Conservation (phyloP, 1,140 invertebrate species). For the Drosophila cardini region DNA sequence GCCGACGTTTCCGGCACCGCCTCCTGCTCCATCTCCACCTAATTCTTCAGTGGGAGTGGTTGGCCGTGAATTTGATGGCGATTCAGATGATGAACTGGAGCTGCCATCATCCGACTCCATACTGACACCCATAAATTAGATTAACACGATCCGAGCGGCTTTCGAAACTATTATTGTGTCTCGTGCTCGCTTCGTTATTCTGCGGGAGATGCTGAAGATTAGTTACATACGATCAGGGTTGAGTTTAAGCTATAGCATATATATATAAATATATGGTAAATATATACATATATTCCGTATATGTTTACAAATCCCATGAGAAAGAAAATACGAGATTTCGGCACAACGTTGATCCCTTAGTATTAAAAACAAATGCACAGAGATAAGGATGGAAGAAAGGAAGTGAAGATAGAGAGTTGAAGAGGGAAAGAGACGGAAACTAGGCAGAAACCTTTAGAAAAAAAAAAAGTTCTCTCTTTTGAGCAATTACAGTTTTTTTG, state of each 20-base stretch:
- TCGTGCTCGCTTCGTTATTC: constrained; percentile 35
- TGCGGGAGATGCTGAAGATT: constrained; percentile 58
- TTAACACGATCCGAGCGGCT: not conserved
- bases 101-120: constrained; percentile 78
- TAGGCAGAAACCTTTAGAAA: not conserved
- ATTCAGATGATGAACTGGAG: constrained; percentile 67
- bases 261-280: no score
- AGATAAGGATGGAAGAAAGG: not conserved
- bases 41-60: constrained; percentile 36
- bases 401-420: constrained; percentile 1
- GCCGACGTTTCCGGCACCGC: no score
- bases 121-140: constrained; percentile 55
- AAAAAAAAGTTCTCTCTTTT: not conserved
- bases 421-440: constrained; percentile 1
- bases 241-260: constrained; percentile 12
- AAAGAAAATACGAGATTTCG: not conserved
- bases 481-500: not conserved
- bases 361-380: not conserved
- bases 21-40: not conserved
- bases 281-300: not conserved
- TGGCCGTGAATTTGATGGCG: constrained; percentile 56
- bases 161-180: not conserved
- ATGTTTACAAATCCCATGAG: constrained; percentile 10
- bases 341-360: constrained; percentile 18
- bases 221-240: not conserved